Evolutionary conservation across 2,888 invertebrate species (phyloP).

Genomic region (Homarus gammarus): DNA sequence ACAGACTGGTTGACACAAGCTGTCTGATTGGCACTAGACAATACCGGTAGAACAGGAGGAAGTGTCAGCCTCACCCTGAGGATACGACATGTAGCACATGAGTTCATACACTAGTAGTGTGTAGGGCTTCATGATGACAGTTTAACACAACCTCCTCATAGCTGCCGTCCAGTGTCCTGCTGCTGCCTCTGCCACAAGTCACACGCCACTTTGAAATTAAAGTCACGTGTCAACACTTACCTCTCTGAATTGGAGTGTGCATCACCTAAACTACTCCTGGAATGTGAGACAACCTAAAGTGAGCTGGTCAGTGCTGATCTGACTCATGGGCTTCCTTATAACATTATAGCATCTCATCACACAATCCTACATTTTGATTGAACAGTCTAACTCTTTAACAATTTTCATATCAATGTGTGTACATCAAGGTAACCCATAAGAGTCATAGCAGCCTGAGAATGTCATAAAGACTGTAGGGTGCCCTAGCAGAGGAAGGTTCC

Average conservation of each 20-base stretch:
- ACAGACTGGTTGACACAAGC: conserved; percentile 33
- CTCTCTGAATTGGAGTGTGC: conserved; percentile 61
- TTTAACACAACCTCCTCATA: conserved; percentile 19
- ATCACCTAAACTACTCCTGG: conserved; percentile 63
- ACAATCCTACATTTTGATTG: conserved; percentile 23
- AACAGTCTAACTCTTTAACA: conserved; percentile 35
- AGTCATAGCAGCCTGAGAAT: conserved; percentile 49
- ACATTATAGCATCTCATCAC: background rate
- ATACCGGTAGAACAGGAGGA: conserved; percentile 12
- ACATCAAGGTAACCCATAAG: conserved; percentile 7
- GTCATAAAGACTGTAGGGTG: conserved; percentile 34
- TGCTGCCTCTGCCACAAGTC: conserved; percentile 34
- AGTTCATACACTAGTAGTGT: background rate
- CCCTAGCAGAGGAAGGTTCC: conserved; percentile 36
- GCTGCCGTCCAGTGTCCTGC: conserved; percentile 26
- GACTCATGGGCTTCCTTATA: conserved; percentile 23
- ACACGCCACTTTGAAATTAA: conserved; percentile 20
- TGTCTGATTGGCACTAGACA: conserved; percentile 22
- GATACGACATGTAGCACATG: conserved; percentile 1
- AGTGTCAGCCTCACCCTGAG: conserved; percentile 18
- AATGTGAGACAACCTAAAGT: conserved; percentile 62
- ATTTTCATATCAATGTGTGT: conserved; percentile 16
- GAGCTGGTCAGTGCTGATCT: conserved; percentile 36
- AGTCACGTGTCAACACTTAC: conserved; percentile 41
- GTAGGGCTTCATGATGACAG: background rate